A percentile compares a stretch with the other conserved stretches of the same genome.
These are phyloP conservation scores for Limenitis camilla DNA, from an alignment of 2,888 invertebrate genomes.

Conservation along the genomic window DNA sequence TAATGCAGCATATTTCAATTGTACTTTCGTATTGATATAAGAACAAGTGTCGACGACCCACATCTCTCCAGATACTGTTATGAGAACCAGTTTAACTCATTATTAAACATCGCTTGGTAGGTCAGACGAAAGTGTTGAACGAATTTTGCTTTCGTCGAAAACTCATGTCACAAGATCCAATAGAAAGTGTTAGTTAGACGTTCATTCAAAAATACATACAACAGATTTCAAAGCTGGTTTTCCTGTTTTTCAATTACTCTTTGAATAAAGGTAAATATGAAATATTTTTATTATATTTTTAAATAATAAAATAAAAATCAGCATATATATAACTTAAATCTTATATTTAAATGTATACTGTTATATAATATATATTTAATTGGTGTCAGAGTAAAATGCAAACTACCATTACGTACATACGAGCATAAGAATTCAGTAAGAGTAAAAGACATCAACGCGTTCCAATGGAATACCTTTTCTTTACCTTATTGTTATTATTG, in stretches of 20 bases:
- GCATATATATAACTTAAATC: background rate
- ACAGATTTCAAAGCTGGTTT: too few species aligned
- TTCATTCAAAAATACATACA: too few species aligned
- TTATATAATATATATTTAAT: too few species aligned
- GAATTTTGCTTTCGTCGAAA: conserved; percentile 68
- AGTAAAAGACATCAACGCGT: conserved; percentile 7
- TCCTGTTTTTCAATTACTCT: background rate
- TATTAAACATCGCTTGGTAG: conserved; percentile 44
- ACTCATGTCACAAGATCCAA: conserved; percentile 44
- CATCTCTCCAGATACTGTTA: conserved; percentile 56
- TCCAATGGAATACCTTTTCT: background rate
- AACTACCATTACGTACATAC: background rate
- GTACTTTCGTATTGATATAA: background rate
- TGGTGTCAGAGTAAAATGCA: too few species aligned
- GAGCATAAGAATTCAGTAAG: background rate
- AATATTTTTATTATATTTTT: background rate
- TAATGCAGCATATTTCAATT: background rate
- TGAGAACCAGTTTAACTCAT: conserved; percentile 59
- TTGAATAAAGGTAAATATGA: background rate
- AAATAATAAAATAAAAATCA: background rate
- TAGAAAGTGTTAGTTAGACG: conserved; percentile 55
- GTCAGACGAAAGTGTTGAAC: conserved; percentile 69
- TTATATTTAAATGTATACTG: too few species aligned
- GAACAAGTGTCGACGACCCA: conserved; percentile 29
- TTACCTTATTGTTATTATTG: too few species aligned